Evolutionary conservation across 2,888 invertebrate species (phyloP), one percentile per base, ranked within the genome.

Genomic region (Drosophila aldrichi): DNA sequence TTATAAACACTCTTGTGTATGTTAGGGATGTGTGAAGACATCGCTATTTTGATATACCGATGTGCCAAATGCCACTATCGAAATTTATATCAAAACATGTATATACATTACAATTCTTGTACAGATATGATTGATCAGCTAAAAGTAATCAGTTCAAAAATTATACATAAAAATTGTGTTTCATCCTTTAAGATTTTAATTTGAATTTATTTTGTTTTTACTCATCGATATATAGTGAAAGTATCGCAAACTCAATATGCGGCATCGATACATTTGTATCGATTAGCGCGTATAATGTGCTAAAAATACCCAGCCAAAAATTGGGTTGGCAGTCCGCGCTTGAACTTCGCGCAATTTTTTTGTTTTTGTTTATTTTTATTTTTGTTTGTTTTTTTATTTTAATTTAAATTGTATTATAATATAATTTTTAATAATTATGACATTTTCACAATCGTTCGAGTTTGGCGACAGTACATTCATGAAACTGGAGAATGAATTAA

Each of bases 401-500:
- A 12, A 40, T 58, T 57, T 59, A 8, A 44, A 57, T 41, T 57
- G 54, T 56, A 52, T 52, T 52, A 20, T 46, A 40, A 5, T 46
- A 56, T 10, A 54, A 51, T 68, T 61, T 52, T 29, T 5, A 43
- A 38, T 5, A 48, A 46, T 25, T 14, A 92, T 92, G 92, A 89
- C 89, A 1, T 92, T 93, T 73, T 92, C 93, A 0, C 91, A 93
- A 70, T 92, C 93, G 0, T 87, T 93, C 22, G 84, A 89, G 18
- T 81, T 93, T 56, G 92, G 92, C 3, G 91, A 92, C 55, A 92
- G 91, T 58, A 92, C 92, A 0, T 87, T 92, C 38, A 81, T 90
- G 81, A 86, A 91, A 61, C 67, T 93, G 44, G 92, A 92, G 63
- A 87, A 71, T 49, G 88, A 87, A 58, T 73, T 80, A 12, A 86